A percentile compares a stretch with the other conserved stretches of the same genome.
These are phyloP conservation scores for Belgica antarctica DNA, from an alignment of 2,888 invertebrate species.

Conservation along the genomic window DNA sequence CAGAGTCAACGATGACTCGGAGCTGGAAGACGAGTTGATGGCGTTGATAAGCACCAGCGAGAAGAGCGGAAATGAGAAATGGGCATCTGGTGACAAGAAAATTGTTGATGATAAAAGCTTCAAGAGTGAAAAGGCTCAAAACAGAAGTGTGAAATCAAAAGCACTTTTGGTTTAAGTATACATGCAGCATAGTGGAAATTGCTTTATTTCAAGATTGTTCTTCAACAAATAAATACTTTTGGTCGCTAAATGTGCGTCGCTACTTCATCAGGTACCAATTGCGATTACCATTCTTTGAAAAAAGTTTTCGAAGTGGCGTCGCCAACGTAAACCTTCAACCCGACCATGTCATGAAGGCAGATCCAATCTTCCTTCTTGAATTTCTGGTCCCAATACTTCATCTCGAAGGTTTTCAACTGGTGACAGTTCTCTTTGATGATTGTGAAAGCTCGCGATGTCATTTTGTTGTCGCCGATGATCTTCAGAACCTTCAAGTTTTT, in stretches of 20 bases:
- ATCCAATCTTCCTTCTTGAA: conserved; percentile 14
- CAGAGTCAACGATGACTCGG: conserved; percentile 56
- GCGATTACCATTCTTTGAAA: conserved; percentile 3
- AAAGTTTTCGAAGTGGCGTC: not conserved
- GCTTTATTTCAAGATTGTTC: too few species aligned
- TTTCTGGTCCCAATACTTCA: not conserved
- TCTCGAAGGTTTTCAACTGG: not conserved
- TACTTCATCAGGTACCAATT: too few species aligned
- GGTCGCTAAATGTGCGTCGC: too few species aligned
- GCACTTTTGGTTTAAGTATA: too few species aligned
- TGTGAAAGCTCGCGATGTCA: not conserved
- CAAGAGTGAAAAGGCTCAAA: too few species aligned
- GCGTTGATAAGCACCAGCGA: conserved; percentile 64
- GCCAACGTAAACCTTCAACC: not conserved
- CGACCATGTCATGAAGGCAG: conserved; percentile 15
- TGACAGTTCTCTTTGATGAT: conserved; percentile 1
- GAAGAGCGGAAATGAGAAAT: too few species aligned
- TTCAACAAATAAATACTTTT: too few species aligned
- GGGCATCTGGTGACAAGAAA: too few species aligned
- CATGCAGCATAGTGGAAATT: too few species aligned
- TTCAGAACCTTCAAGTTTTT: not conserved
- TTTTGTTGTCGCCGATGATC: not conserved
- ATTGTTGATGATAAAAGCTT: too few species aligned
- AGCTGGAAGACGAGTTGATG: conserved; percentile 66
- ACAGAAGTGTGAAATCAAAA: too few species aligned